A percentile compares a stretch with the other conserved stretches of the same genome.
These are phyloP conservation scores for Andinoacara biseriatus DNA, from an alignment of 2,113 vertebrate species.

Conservation along the genomic window DNA sequence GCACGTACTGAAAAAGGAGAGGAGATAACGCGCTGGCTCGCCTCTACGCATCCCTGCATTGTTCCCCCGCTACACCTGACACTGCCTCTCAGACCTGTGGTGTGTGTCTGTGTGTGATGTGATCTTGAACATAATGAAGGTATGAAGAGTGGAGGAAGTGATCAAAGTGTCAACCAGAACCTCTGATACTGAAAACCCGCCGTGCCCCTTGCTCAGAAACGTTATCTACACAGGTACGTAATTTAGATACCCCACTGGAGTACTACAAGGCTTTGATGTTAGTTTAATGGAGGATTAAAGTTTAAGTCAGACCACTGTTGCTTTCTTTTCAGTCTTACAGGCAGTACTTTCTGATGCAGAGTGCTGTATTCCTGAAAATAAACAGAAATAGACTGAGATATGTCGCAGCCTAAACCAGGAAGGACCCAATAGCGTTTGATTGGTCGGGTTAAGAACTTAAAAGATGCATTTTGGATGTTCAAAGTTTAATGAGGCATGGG, in stretches of 20 bases:
- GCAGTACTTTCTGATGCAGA: not conserved
- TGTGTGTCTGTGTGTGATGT: conserved; percentile 48
- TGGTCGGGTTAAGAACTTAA: not conserved
- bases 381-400: not conserved
- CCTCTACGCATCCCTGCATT: conserved; percentile 56
- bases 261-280: conserved; percentile 47
- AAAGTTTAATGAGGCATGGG: not conserved
- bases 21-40: conserved; percentile 53
- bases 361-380: not conserved
- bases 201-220: conserved; percentile 33
- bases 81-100: conserved; percentile 49
- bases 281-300: conserved; percentile 17
- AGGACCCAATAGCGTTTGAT: not conserved
- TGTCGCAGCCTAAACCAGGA: not conserved
- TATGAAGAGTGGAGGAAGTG: conserved; percentile 61
- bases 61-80: conserved; percentile 67
- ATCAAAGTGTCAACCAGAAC: conserved; percentile 59
- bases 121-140: conserved; percentile 56
- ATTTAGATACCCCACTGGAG: conserved; percentile 24
- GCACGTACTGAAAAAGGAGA: conserved; percentile 41
- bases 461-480: not conserved
- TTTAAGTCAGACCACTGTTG: not conserved
- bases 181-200: conserved; percentile 46
- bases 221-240: conserved; percentile 33
- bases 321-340: not conserved